A percentile compares a stretch with the other conserved stretches of the same genome.
Evolutionary conservation across 2,113 vertebrate species (phyloP).

Genomic region (Anhinga rufa): DNA sequence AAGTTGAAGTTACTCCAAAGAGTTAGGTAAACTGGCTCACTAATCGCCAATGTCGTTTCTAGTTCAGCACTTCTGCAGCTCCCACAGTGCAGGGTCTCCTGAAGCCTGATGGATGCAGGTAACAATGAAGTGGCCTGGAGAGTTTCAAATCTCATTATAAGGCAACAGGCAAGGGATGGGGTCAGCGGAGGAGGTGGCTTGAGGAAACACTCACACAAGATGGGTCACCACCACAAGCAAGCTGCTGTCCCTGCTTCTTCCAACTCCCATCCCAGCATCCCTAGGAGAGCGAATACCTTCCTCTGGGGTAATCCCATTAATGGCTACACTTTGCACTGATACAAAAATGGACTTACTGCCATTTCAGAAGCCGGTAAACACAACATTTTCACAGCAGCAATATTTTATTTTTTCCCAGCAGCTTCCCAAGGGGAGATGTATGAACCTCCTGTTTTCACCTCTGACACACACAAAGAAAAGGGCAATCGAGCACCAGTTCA

Average conservation of each 20-base stretch:
- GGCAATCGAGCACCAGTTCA: not conserved
- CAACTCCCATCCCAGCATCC: not conserved
- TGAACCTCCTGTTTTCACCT: not conserved
- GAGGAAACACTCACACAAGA: fast-evolving
- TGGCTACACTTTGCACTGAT: not conserved
- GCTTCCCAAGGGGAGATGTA: not conserved
- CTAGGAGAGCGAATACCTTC: not conserved
- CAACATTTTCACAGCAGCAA: not conserved
- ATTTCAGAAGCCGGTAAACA: not conserved
- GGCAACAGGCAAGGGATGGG: not conserved
- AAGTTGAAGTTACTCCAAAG: not conserved
- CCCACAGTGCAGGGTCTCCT: not conserved
- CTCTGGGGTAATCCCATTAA: not conserved
- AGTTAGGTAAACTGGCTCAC: not conserved
- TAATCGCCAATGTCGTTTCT: fast-evolving
- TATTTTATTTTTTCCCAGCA: not conserved
- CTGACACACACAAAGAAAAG: not conserved
- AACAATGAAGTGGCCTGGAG: not conserved
- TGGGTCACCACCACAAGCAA: not conserved
- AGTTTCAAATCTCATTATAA: not conserved
- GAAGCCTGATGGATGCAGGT: no score
- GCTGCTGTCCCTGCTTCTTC: not conserved
- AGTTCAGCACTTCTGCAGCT: not conserved
- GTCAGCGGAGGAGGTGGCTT: not conserved
- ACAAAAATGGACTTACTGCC: not conserved